A percentile compares a stretch with the other conserved stretches of the same genome.
Conservation (phyloP, 2,113 vertebrate species). For the Austrofundulus limnaeus region DNA sequence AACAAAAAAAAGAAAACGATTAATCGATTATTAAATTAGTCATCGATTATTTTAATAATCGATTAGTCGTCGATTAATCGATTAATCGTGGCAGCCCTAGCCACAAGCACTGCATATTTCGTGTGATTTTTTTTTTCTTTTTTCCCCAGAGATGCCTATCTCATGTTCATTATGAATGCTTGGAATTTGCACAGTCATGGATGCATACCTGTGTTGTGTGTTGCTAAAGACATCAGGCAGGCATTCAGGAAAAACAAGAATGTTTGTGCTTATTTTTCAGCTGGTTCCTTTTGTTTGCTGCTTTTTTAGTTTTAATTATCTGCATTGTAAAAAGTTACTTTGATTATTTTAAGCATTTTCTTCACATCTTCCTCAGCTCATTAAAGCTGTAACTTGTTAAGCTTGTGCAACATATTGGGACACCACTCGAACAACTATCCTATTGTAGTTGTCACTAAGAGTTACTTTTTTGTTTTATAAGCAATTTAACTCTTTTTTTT, state of each 20-base stretch:
- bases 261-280: neutral
- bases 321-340: neutral
- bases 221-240: neutral
- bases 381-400: neutral
- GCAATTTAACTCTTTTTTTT: neutral
- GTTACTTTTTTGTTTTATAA: neutral
- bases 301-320: neutral
- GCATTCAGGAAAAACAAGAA: conserved; percentile 5
- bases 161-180: neutral
- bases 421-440: too few species aligned
- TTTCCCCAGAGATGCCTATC: neutral
- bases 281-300: neutral
- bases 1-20: too few species aligned
- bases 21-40: too few species aligned
- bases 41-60: too few species aligned
- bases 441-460: too few species aligned
- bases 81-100: too few species aligned
- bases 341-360: neutral
- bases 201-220: conserved; percentile 19
- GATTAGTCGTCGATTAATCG: too few species aligned
- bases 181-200: conserved; percentile 5
- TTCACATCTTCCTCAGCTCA: neutral
- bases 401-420: too few species aligned
- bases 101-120: neutral
- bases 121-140: neutral